Evolutionary conservation across 2,797 vertebrate species (phyloP).

Genomic region (Propithecus deckenii): DNA sequence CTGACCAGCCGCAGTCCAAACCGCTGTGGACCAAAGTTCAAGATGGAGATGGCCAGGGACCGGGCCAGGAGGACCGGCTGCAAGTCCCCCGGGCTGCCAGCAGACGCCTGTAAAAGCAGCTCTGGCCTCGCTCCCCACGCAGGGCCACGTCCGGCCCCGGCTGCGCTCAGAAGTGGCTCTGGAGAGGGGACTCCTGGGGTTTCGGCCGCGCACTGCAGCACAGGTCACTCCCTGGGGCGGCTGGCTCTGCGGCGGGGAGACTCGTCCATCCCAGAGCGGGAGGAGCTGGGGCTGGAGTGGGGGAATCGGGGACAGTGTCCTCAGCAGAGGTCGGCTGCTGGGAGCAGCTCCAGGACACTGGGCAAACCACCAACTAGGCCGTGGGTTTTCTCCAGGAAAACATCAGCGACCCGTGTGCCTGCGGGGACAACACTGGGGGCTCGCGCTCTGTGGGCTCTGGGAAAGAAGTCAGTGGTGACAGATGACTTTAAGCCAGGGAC

Average conservation of each 20-base stretch:
- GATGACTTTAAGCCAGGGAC: not conserved
- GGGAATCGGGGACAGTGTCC: not conserved
- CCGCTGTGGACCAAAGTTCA: not conserved
- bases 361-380: not conserved
- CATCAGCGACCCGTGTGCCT: too few species aligned
- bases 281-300: accelerated
- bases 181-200: not conserved
- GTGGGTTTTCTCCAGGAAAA: not conserved
- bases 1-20: not conserved
- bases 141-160: too few species aligned
- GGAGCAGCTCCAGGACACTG: not conserved
- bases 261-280: not conserved
- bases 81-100: not conserved
- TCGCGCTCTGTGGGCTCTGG: too few species aligned
- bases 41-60: not conserved
- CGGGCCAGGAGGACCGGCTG: not conserved
- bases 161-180: not conserved
- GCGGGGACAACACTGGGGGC: not conserved
- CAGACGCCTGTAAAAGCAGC: not conserved
- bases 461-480: not conserved
- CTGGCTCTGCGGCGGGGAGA: accelerated
- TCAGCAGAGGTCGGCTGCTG: not conserved
- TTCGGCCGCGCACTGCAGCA: not conserved
- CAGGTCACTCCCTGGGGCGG: not conserved
- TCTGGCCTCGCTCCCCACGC: accelerated